Conservation (phyloP, 1,140 invertebrate species). For the Drosophila saltans region DNA sequence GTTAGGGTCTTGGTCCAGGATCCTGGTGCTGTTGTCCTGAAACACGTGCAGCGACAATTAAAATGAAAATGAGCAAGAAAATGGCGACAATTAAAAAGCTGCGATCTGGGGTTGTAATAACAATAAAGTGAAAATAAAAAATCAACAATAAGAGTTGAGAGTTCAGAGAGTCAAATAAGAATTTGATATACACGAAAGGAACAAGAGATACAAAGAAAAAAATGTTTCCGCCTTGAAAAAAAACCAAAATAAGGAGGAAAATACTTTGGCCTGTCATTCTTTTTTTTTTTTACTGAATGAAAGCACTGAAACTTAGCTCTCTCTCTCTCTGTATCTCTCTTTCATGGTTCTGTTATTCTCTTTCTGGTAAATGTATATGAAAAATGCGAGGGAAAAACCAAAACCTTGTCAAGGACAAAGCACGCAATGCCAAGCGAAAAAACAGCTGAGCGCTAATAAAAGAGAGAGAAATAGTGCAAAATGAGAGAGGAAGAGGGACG, state of each 20-base stretch:
- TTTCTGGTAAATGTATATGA: constrained; percentile 30
- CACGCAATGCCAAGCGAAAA: constrained; percentile 60
- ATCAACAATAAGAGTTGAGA: constrained; percentile 58
- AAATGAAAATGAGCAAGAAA: constrained; percentile 51
- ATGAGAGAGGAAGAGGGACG: too few relatives aligned
- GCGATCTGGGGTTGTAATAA: constrained; percentile 41
- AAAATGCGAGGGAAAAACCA: constrained; percentile 66
- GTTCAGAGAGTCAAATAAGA: constrained; percentile 22
- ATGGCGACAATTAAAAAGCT: constrained; percentile 59
- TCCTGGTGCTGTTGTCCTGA: not conserved
- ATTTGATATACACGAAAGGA: not conserved
- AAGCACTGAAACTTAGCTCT: constrained; percentile 35
- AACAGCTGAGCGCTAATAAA: constrained; percentile 69
- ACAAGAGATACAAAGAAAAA: not conserved
- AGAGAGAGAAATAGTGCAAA: not conserved
- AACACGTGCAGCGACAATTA: constrained; percentile 52
- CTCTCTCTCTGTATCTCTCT: constrained; percentile 23
- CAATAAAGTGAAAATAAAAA: constrained; percentile 1
- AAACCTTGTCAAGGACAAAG: constrained; percentile 82
- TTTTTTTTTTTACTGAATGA: constrained; percentile 65
- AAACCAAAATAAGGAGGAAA: not conserved
- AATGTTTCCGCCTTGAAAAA: constrained; percentile 60
- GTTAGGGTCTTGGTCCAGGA: constrained; percentile 10
- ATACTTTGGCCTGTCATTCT: constrained; percentile 26
- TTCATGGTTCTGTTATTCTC: not conserved